phyloP scores from a whole-genome alignment of 2,888 invertebrate genomes.

The Brenthis hecate region DNA sequence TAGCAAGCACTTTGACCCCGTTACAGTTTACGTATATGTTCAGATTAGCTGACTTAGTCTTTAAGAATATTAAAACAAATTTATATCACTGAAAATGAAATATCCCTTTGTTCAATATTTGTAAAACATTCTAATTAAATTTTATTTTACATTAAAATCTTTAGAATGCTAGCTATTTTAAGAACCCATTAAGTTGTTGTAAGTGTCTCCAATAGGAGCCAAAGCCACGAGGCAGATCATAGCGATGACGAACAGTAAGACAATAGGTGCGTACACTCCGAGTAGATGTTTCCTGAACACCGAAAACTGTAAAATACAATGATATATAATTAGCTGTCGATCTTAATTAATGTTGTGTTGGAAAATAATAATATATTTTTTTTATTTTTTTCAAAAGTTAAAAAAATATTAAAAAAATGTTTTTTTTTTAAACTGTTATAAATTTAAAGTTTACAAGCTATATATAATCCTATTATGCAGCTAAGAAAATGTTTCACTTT shows the following conservation, averaged over 20 bases:
- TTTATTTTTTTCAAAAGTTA: neutral
- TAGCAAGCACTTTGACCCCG: too few species aligned
- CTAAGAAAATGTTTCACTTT: too few species aligned
- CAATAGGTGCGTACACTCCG: slow-evolving; percentile 88
- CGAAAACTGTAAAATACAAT: slow-evolving; percentile 84
- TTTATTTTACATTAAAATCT: too few species aligned
- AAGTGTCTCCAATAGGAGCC: slow-evolving; percentile 87
- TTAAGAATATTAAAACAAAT: too few species aligned
- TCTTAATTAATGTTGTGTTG: neutral
- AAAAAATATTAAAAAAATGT: neutral
- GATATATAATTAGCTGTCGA: neutral
- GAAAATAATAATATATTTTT: neutral
- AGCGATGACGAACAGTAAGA: slow-evolving; percentile 86
- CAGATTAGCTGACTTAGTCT: too few species aligned
- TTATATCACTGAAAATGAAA: too few species aligned
- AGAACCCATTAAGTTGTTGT: slow-evolving; percentile 67
- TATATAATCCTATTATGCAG: too few species aligned
- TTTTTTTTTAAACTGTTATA: too few species aligned
- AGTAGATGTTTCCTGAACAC: slow-evolving; percentile 89
- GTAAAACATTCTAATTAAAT: too few species aligned
- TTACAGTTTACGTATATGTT: too few species aligned
- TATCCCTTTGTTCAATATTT: too few species aligned
- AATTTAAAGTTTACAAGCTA: too few species aligned
- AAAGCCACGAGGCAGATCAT: slow-evolving; percentile 89
- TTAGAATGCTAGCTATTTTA: slow-evolving; percentile 35